Evolutionary conservation across 2,113 vertebrate genomes (phyloP).

Genomic region (Okapia johnstoni): DNA sequence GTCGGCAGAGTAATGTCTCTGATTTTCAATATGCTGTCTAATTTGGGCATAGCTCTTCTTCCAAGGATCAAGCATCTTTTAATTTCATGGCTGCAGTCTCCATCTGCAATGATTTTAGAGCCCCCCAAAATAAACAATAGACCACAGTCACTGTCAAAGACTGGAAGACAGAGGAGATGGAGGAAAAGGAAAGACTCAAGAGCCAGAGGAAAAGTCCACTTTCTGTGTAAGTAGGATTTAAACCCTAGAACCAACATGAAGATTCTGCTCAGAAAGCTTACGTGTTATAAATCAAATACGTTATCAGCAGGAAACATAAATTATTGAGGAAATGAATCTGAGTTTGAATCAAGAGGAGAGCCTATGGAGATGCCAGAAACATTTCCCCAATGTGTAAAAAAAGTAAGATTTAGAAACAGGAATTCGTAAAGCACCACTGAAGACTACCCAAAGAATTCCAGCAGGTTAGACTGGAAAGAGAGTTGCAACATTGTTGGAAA

Average conservation of each 20-base stretch:
- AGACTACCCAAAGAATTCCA: neutral
- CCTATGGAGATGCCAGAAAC: neutral
- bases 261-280: neutral
- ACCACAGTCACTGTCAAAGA: neutral
- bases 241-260: neutral
- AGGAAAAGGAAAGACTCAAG: neutral
- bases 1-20: neutral
- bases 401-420: neutral
- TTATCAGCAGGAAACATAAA: neutral
- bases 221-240: neutral
- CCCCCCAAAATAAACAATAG: neutral
- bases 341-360: neutral
- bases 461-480: neutral
- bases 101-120: neutral
- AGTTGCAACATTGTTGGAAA: fast-evolving
- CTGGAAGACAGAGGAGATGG: neutral
- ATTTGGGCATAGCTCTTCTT: neutral
- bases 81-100: neutral
- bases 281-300: neutral
- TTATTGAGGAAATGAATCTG: neutral
- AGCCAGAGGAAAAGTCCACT: neutral
- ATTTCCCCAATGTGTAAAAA: neutral
- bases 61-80: neutral
- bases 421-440: neutral
- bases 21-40: neutral